Percentiles rank a stretch among this genome's conserved stretches.
Evolutionary conservation across 2,113 vertebrate species (phyloP).

Genomic region (Pluvialis apricaria): DNA sequence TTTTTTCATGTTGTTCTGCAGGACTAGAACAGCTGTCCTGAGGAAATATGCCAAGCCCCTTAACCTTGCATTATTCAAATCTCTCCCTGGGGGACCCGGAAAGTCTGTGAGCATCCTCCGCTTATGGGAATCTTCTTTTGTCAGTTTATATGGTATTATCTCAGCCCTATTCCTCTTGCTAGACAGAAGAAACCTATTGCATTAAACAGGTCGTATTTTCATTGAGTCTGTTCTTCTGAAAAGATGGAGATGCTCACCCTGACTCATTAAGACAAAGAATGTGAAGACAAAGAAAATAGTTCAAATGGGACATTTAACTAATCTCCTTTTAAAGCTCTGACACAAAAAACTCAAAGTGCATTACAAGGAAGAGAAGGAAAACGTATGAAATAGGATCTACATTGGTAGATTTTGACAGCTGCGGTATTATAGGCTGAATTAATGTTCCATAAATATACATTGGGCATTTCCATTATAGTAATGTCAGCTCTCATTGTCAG

Average conservation of each 20-base stretch:
- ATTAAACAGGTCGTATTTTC: not conserved
- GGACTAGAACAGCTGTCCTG: slow-evolving; percentile 39
- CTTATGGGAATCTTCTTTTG: not conserved
- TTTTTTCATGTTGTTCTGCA: not conserved
- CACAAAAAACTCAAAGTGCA: not conserved
- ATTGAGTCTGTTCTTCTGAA: not conserved
- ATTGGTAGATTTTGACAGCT: slow-evolving; percentile 23
- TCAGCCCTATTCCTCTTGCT: not conserved
- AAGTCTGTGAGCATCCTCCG: not conserved
- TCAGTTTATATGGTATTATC: not conserved
- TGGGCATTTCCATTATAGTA: slow-evolving; percentile 29
- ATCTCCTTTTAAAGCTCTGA: not conserved
- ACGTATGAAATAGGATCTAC: not conserved
- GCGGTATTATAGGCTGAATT: slow-evolving; percentile 42
- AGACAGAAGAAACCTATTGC: not conserved
- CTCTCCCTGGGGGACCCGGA: not conserved
- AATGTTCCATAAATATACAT: slow-evolving; percentile 50
- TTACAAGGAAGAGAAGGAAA: not conserved
- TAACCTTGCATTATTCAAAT: slow-evolving; percentile 40
- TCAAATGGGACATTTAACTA: not conserved
- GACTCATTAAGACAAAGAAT: not conserved
- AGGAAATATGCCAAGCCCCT: slow-evolving; percentile 32
- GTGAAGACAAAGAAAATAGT: slow-evolving; percentile 18
- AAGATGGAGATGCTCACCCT: not conserved
- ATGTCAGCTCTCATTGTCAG: slow-evolving; percentile 29